Conservation (phyloP, 2,888 invertebrate genomes). For the Lapara coniferarum region DNA sequence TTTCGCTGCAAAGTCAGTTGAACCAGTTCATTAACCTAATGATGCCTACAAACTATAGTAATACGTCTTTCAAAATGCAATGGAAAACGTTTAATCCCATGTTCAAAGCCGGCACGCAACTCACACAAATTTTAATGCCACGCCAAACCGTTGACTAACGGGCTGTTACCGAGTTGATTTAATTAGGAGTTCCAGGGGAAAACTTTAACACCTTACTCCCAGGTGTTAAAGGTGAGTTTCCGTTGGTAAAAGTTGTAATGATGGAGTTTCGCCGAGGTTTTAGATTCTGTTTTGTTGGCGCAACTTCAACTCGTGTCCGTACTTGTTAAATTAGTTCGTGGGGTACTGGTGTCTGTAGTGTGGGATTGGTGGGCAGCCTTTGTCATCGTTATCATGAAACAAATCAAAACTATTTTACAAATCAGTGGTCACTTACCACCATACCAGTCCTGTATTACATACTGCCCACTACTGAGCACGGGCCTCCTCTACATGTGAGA, state of each 20-base stretch:
- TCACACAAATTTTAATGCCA: conserved; percentile 6
- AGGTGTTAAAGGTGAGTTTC: background rate
- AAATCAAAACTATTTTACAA: no score
- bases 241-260: background rate
- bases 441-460: no score
- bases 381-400: no score
- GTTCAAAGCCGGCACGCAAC: conserved; percentile 2
- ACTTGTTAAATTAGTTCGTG: conserved; percentile 7
- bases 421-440: no score
- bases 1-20: no score
- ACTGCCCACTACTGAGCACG: no score
- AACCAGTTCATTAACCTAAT: no score
- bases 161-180: conserved; percentile 9
- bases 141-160: conserved; percentile 17
- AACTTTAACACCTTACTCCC: background rate
- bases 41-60: no score
- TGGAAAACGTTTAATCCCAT: background rate
- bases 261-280: conserved; percentile 1
- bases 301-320: conserved; percentile 4
- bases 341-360: background rate
- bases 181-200: conserved; percentile 3
- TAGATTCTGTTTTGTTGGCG: conserved; percentile 12
- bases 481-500: no score
- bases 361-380: no score
- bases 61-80: no score